Percentiles rank a stretch among this genome's conserved stretches.
Evolutionary conservation across 2,797 vertebrate genomes (phyloP).

Genomic region (Etheostoma perlongum): DNA sequence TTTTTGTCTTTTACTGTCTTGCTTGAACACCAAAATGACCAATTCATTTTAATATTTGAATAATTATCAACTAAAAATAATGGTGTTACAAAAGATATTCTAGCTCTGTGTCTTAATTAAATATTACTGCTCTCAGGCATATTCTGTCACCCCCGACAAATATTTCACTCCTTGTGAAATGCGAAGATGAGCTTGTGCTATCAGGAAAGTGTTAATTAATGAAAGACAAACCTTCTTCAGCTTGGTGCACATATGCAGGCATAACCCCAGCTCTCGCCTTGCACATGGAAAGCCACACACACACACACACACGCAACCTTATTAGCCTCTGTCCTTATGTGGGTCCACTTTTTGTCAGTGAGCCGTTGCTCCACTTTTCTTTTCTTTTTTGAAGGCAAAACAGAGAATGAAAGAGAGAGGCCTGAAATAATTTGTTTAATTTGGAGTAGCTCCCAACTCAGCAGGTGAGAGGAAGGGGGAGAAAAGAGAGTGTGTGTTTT

Average conservation of each 20-base stretch:
- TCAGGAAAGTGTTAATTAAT: constrained; percentile 94
- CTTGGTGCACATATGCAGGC: constrained; percentile 82
- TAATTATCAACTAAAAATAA: constrained; percentile 31
- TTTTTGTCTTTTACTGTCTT: background rate
- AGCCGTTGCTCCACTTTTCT: constrained; percentile 75
- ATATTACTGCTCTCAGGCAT: constrained; percentile 56
- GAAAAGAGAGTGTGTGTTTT: constrained; percentile 18
- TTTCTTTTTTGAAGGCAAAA: constrained; percentile 56
- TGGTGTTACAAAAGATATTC: constrained; percentile 19
- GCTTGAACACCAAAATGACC: constrained; percentile 22
- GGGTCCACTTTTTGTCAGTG: constrained; percentile 83
- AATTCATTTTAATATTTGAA: constrained; percentile 13
- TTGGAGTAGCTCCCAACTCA: constrained; percentile 87
- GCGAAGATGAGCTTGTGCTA: constrained; percentile 87
- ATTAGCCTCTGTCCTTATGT: constrained; percentile 86
- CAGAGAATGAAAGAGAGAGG: constrained; percentile 64
- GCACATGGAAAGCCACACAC: constrained; percentile 30
- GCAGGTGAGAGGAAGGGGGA: constrained; percentile 83
- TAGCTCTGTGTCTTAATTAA: constrained; percentile 68
- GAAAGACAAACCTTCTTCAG: constrained; percentile 89
- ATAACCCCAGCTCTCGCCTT: constrained; percentile 34
- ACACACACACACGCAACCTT: constrained; percentile 68
- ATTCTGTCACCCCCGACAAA: constrained; percentile 84
- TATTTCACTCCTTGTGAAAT: constrained; percentile 86
- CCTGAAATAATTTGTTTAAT: constrained; percentile 90